A percentile compares a stretch with the other conserved stretches of the same genome.
Conservation (phyloP, 2,797 vertebrate species). For the Sebastes matsubarae region DNA sequence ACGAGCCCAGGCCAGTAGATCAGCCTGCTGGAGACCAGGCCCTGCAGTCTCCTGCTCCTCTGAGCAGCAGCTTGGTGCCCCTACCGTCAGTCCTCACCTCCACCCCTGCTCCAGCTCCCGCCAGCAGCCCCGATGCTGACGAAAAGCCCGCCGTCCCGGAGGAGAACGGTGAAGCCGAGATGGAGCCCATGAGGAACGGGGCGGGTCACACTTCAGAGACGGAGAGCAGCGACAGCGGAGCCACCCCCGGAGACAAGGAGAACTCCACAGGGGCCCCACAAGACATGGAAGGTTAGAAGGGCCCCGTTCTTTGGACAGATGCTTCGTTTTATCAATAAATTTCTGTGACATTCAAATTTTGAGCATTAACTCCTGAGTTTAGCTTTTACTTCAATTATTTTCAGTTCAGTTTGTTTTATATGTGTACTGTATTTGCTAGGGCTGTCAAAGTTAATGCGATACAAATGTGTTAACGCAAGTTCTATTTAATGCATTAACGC, state of each 20-base stretch:
- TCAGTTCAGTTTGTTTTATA: background rate
- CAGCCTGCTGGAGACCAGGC: constrained; percentile 80
- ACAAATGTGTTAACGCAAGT: rapidly evolving
- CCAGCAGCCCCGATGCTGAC: constrained; percentile 67
- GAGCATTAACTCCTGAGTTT: background rate
- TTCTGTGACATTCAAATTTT: background rate
- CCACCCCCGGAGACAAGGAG: constrained; percentile 80
- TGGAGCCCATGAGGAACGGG: constrained; percentile 89
- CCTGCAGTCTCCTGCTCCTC: constrained; percentile 50
- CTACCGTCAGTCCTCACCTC: constrained; percentile 51
- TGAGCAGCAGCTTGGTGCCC: constrained; percentile 69
- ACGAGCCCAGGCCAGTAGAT: constrained; percentile 81
- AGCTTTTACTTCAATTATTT: background rate
- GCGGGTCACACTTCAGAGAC: constrained; percentile 88
- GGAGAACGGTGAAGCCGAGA: constrained; percentile 88
- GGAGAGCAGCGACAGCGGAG: constrained; percentile 83
- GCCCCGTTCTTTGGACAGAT: background rate
- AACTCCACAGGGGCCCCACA: constrained; percentile 76
- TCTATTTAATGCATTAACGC: too few relatives aligned
- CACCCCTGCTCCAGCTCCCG: constrained; percentile 27
- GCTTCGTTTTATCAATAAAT: background rate
- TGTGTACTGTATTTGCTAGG: rapidly evolving
- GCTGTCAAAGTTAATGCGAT: too few relatives aligned
- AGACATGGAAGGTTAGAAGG: constrained; percentile 85
- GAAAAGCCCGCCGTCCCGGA: constrained; percentile 78